These are phyloP conservation scores for Enteromius unitaeniatus DNA, from an alignment of 2,797 vertebrate species.

Conservation along the genomic window DNA sequence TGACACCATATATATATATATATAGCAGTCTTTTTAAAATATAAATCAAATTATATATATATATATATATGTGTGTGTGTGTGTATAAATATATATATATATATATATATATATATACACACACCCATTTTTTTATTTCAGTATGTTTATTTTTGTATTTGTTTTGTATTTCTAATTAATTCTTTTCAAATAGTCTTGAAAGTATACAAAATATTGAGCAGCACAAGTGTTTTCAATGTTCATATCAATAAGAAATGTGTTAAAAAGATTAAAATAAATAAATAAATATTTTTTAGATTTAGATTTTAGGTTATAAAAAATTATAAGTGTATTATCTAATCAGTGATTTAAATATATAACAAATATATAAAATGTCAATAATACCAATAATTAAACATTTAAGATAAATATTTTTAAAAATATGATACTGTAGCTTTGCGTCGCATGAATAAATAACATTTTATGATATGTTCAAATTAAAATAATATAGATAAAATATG, in stretches of 20 bases:
- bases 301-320: too few species aligned
- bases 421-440: not conserved
- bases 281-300: too few species aligned
- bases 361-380: not conserved
- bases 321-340: not conserved
- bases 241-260: not conserved
- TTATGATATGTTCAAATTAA: not conserved
- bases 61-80: too few species aligned
- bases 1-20: too few species aligned
- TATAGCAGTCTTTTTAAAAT: too few species aligned
- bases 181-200: not conserved
- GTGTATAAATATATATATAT: too few species aligned
- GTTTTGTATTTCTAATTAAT: not conserved
- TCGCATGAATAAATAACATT: not conserved
- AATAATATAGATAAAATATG: too few species aligned
- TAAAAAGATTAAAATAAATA: too few species aligned
- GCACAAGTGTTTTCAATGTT: not conserved
- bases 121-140: too few species aligned
- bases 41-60: too few species aligned
- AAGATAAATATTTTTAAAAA: not conserved
- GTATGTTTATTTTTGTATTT: too few species aligned
- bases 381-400: not conserved
- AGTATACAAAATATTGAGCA: not conserved
- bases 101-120: too few species aligned
- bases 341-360: not conserved